A percentile compares a stretch with the other conserved stretches of the same genome.
Evolutionary conservation across 1,140 invertebrate species (phyloP).

Genomic region (Colletes gigas): DNA sequence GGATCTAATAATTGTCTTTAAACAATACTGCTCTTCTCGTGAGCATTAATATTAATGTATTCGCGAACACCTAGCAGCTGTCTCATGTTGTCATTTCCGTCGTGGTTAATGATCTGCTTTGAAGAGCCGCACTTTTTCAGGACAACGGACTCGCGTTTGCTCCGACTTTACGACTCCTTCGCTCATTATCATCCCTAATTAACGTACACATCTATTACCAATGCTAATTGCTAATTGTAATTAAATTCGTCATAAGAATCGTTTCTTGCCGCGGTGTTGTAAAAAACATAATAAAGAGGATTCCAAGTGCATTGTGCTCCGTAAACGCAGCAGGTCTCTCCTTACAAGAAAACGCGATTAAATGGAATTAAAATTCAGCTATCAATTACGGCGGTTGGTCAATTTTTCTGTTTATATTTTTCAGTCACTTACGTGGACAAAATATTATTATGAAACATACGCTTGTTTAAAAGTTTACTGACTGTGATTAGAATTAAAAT

Average conservation of each 20-base stretch:
- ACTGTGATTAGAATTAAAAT: too few species aligned
- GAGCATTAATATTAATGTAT: conserved; percentile 37
- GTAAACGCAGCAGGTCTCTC: too few species aligned
- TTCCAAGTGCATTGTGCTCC: too few species aligned
- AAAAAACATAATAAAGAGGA: neutral
- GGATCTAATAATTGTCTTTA: neutral
- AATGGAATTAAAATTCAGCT: too few species aligned
- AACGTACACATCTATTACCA: conserved; percentile 35
- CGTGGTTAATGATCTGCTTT: conserved; percentile 11
- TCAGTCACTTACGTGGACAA: too few species aligned
- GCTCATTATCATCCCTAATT: conserved; percentile 49
- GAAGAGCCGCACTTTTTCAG: conserved; percentile 9
- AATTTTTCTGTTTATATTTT: too few species aligned
- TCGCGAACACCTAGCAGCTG: neutral
- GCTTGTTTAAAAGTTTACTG: too few species aligned
- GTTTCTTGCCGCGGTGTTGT: conserved; percentile 35
- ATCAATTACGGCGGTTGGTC: too few species aligned
- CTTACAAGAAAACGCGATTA: too few species aligned
- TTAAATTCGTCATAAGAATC: conserved; percentile 36
- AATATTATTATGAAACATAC: too few species aligned
- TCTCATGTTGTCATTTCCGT: conserved; percentile 9
- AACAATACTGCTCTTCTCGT: neutral
- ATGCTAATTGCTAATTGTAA: conserved; percentile 54
- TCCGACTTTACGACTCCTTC: conserved; percentile 51
- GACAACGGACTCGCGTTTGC: neutral